Percentiles rank a stretch among this genome's conserved stretches.
Evolutionary conservation across 2,888 invertebrate species (phyloP).

Genomic region (Conchocele bisecta): DNA sequence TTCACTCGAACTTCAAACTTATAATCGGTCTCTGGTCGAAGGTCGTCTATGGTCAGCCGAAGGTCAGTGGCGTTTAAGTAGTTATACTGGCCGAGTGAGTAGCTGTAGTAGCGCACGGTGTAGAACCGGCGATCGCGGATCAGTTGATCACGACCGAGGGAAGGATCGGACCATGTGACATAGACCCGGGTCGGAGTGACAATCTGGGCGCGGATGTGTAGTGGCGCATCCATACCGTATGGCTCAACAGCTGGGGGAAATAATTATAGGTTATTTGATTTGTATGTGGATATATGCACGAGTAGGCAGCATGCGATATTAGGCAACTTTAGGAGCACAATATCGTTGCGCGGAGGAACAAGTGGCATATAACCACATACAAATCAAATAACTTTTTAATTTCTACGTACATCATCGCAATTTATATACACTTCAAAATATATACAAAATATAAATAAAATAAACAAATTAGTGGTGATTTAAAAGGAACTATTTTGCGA

Average conservation of each 20-base stretch:
- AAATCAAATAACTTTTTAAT: too few relatives aligned
- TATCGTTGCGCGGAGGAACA: too few relatives aligned
- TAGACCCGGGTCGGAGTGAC: slow-evolving; percentile 20
- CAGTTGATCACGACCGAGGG: slow-evolving; percentile 40
- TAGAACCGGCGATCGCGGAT: slow-evolving; percentile 53
- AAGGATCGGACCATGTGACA: slow-evolving; percentile 44
- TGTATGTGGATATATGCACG: too few relatives aligned
- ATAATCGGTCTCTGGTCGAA: slow-evolving; percentile 41
- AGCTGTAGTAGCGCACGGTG: slow-evolving; percentile 49
- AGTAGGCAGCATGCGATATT: too few relatives aligned
- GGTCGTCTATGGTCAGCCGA: slow-evolving; percentile 16
- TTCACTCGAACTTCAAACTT: slow-evolving; percentile 48
- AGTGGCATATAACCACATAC: too few relatives aligned
- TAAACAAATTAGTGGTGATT: too few relatives aligned
- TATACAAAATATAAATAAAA: too few relatives aligned
- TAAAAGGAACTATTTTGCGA: too few relatives aligned
- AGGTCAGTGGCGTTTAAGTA: slow-evolving; percentile 51
- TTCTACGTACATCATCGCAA: too few relatives aligned
- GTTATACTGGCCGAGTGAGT: slow-evolving; percentile 42
- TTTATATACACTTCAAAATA: too few relatives aligned
- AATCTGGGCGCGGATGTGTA: slow-evolving; percentile 12
- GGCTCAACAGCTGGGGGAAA: slow-evolving; percentile 43
- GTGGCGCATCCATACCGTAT: slow-evolving; percentile 46
- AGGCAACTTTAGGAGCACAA: too few relatives aligned
- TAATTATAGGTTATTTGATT: neutral